These are phyloP conservation scores for Motacilla alba DNA, from an alignment of 2,113 vertebrate genomes.

Conservation along the genomic window DNA sequence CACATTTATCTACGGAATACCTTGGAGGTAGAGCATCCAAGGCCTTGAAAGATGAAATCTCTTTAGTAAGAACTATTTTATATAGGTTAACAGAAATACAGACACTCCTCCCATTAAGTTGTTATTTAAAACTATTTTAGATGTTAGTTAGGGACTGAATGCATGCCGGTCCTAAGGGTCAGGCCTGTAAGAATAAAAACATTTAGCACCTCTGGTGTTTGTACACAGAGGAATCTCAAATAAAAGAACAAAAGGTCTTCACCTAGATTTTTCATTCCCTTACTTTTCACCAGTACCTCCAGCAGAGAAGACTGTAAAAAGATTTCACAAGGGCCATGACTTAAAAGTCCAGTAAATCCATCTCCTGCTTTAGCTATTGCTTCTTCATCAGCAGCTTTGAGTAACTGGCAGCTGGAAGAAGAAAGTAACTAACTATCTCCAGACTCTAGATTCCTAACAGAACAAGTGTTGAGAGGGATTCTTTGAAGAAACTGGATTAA, in stretches of 20 bases:
- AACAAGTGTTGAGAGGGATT: neutral
- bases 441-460: neutral
- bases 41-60: neutral
- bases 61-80: neutral
- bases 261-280: neutral
- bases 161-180: neutral
- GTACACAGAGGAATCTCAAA: neutral
- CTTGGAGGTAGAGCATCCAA: neutral
- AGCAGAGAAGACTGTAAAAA: neutral
- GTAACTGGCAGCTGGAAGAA: neutral
- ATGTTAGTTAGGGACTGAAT: neutral
- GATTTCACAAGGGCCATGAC: neutral
- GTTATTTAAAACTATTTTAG: neutral
- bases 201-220: neutral
- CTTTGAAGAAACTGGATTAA: neutral
- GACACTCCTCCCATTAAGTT: neutral
- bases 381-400: neutral
- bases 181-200: neutral
- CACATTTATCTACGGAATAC: neutral
- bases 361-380: neutral
- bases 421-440: neutral
- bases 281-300: neutral
- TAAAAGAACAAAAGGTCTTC: neutral
- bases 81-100: neutral
- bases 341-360: neutral